A percentile compares a stretch with the other conserved stretches of the same genome.
These are phyloP conservation scores for Frankliniella intonsa DNA, from an alignment of 2,888 invertebrate genomes.

Conservation along the genomic window DNA sequence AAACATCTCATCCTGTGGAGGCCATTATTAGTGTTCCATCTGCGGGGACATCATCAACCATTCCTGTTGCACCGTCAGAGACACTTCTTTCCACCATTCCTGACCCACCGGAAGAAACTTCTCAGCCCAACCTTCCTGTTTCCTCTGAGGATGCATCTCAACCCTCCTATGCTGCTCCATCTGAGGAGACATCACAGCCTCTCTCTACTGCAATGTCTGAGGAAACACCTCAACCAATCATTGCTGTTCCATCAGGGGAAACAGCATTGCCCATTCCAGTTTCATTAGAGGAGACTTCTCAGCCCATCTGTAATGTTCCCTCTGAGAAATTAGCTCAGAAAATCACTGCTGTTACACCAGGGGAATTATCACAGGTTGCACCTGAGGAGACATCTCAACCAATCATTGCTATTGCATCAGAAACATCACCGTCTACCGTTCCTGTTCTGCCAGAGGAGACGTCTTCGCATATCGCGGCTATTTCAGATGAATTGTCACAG, in stretches of 20 bases:
- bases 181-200: not conserved
- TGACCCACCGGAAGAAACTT: too few relatives aligned
- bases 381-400: not conserved
- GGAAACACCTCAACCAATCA: not conserved
- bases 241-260: not conserved
- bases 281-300: not conserved
- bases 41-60: too few relatives aligned
- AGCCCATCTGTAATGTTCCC: not conserved
- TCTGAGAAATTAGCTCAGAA: too few relatives aligned
- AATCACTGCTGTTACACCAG: not conserved
- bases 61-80: too few relatives aligned
- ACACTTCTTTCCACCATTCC: too few relatives aligned
- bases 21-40: too few relatives aligned
- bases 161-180: not conserved
- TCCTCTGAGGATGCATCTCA: not conserved
- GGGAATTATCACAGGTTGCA: not conserved
- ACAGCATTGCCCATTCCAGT: not conserved
- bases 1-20: not conserved
- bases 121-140: not conserved
- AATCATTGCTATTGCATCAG: not conserved
- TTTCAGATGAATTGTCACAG: too few relatives aligned
- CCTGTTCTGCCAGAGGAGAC: not conserved
- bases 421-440: not conserved
- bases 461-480: too few relatives aligned
- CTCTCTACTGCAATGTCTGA: too few relatives aligned